These are phyloP conservation scores for Drosophila quinaria DNA, from an alignment of 2,888 invertebrate genomes.

Conservation along the genomic window DNA sequence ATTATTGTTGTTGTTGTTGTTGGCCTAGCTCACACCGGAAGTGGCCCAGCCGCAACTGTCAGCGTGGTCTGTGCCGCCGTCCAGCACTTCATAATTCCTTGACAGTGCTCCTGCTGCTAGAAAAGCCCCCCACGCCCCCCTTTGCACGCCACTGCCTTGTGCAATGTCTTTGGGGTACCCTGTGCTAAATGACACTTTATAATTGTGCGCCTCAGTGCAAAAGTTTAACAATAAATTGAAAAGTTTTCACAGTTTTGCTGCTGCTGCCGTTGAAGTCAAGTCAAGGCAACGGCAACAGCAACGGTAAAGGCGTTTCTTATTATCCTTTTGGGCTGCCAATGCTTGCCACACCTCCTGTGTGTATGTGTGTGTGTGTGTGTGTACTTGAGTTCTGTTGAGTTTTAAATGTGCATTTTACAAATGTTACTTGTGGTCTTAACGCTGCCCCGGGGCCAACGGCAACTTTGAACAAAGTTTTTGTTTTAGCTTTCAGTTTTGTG, in stretches of 20 bases:
- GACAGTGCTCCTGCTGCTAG: slow-evolving; percentile 57
- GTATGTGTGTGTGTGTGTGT: slow-evolving; percentile 36
- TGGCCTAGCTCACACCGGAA: slow-evolving; percentile 60
- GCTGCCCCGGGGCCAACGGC: slow-evolving; percentile 51
- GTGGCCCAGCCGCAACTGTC: slow-evolving; percentile 76
- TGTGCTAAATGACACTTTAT: slow-evolving; percentile 82
- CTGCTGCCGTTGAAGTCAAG: slow-evolving; percentile 49
- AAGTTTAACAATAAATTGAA: slow-evolving; percentile 84
- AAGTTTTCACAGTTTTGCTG: slow-evolving; percentile 75
- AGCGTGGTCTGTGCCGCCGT: slow-evolving; percentile 58
- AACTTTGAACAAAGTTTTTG: slow-evolving; percentile 74
- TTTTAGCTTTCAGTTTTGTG: slow-evolving; percentile 71
- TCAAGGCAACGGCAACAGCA: slow-evolving; percentile 49
- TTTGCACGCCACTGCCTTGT: not conserved
- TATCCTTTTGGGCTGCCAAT: slow-evolving; percentile 74
- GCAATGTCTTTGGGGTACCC: slow-evolving; percentile 57
- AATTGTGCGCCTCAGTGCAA: slow-evolving; percentile 82
- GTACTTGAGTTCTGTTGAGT: slow-evolving; percentile 60
- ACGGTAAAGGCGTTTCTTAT: slow-evolving; percentile 75
- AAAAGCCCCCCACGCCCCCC: not conserved
- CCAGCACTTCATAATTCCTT: slow-evolving; percentile 77
- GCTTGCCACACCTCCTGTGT: slow-evolving; percentile 16
- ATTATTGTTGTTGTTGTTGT: slow-evolving; percentile 11
- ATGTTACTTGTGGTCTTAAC: slow-evolving; percentile 80
- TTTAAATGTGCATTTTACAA: slow-evolving; percentile 81